These are phyloP conservation scores for Lampris incognitus DNA, from an alignment of 2,113 vertebrate genomes.

Conservation along the genomic window DNA sequence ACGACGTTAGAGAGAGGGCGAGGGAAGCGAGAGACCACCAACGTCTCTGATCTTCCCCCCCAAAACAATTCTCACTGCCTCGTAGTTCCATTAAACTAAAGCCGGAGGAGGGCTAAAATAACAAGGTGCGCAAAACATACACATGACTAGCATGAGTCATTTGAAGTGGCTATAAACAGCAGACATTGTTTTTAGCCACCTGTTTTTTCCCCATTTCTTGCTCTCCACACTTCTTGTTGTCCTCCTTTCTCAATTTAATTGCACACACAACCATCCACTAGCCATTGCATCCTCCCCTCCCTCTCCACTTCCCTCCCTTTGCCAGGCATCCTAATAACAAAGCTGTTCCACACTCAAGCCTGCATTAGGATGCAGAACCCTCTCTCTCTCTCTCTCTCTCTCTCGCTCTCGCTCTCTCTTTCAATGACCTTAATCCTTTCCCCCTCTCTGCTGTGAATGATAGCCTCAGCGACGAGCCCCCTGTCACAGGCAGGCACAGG, in stretches of 20 bases:
- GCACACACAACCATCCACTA: not conserved
- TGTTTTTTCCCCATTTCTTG: not conserved
- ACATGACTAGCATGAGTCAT: too few species aligned
- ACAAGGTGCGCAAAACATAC: too few species aligned
- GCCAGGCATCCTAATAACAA: constrained; percentile 55
- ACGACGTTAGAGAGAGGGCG: not conserved
- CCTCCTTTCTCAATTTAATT: constrained; percentile 10
- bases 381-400: constrained; percentile 50
- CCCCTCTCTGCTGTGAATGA: constrained; percentile 70
- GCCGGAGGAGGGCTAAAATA: too few species aligned
- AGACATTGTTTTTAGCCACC: not conserved
- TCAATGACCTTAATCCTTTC: constrained; percentile 71
- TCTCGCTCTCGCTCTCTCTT: constrained; percentile 57
- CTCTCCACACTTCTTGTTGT: not conserved
- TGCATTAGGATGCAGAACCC: constrained; percentile 75
- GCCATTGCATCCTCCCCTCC: constrained; percentile 29
- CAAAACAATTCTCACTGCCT: too few species aligned
- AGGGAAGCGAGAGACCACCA: constrained; percentile 8
- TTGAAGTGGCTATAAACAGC: too few species aligned
- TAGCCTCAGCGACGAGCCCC: constrained; percentile 58
- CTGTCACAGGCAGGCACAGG: constrained; percentile 44
- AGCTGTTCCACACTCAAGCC: constrained; percentile 60
- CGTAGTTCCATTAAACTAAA: too few species aligned
- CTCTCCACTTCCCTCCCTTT: constrained; percentile 8
- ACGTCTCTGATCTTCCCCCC: too few species aligned